Base-by-base conservation (phyloP, 2,888 invertebrate genomes). In the Heliconius cydno region DNA sequence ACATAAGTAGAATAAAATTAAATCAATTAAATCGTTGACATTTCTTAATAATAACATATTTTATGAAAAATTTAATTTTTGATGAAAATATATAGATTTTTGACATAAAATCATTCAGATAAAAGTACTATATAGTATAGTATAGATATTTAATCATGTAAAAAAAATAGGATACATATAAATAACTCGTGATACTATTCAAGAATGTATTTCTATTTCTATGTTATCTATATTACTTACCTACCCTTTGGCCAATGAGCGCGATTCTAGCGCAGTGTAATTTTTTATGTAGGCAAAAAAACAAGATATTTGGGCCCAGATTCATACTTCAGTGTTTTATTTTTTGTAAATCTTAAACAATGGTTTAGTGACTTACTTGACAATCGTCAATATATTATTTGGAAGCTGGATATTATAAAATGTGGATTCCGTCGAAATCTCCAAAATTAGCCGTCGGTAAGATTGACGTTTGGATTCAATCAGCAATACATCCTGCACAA, bases 401-500 rank as follows among this genome's bases (percentile, higher is more conserved):
- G 25, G 77, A 60, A 60, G 74, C 34, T 72, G 60, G 22, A 63
- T 52, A 30, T 70, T 46, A 66, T 81, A 92, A 91, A 90, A 97
- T 97, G 97, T 97, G 97, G 97, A 96, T 96, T 87, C 96, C 97
- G 84, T 96, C 96, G 84, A 97, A 97, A 94, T 96, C 96, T 82
- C 96, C 96, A 85, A 97, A 97, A 95, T 96, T 97, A 92, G 97
- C 96, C 87, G 97, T 97, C 91, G 97, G 97, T 97, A 95, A 96
- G 97, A 96, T 88, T 87, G 86, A 87, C 86, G 85, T 90, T 90
- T 89, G 86, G 86, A 90, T 90, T 90, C 89, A 88, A 90, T 92
- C 89, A 88, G 85, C 91, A 84, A 82, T 85, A 85, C 85, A 85
- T 86, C 86, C 86, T 86, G 85, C 84, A 80, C 72, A 80, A 80